phyloP scores from a whole-genome alignment of 2,888 invertebrate species.

The Apoda limacodes region DNA sequence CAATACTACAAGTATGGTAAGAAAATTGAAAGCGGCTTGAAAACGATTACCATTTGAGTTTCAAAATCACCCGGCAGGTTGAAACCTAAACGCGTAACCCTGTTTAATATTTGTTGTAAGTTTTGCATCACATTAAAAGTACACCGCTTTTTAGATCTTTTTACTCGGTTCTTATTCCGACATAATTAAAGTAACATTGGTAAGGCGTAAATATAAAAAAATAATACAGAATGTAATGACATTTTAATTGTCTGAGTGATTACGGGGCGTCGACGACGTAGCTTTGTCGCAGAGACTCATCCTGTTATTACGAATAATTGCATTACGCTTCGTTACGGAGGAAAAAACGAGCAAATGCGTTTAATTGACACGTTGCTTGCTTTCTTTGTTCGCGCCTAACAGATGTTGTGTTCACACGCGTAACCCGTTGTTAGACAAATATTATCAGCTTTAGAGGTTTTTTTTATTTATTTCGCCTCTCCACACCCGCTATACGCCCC shows the following conservation, averaged over 20 bases:
- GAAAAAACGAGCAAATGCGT: conserved; percentile 57
- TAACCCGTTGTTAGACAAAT: too few species aligned
- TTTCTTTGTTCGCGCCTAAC: conserved; percentile 59
- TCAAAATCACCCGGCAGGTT: too few species aligned
- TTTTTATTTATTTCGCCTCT: too few species aligned
- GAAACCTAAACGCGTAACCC: too few species aligned
- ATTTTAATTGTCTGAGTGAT: conserved; percentile 66
- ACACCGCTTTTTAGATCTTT: too few species aligned
- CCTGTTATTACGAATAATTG: conserved; percentile 68
- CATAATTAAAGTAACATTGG: conserved; percentile 51
- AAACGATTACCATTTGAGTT: too few species aligned
- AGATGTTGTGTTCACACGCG: conserved; percentile 52
- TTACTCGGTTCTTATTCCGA: conserved; percentile 38
- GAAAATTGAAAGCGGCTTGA: too few species aligned
- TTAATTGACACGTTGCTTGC: conserved; percentile 63
- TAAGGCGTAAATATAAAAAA: conserved; percentile 67
- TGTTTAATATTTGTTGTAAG: too few species aligned
- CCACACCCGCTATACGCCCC: too few species aligned
- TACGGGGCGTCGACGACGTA: conserved; percentile 40
- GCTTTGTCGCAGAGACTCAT: conserved; percentile 58
- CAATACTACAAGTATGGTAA: too few species aligned
- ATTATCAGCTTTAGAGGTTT: too few species aligned
- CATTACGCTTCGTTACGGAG: conserved; percentile 66
- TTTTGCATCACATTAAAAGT: too few species aligned
- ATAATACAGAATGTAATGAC: conserved; percentile 58